Base-by-base conservation (phyloP, 2,113 vertebrate genomes). In the Microcebus griseorufus region DNA sequence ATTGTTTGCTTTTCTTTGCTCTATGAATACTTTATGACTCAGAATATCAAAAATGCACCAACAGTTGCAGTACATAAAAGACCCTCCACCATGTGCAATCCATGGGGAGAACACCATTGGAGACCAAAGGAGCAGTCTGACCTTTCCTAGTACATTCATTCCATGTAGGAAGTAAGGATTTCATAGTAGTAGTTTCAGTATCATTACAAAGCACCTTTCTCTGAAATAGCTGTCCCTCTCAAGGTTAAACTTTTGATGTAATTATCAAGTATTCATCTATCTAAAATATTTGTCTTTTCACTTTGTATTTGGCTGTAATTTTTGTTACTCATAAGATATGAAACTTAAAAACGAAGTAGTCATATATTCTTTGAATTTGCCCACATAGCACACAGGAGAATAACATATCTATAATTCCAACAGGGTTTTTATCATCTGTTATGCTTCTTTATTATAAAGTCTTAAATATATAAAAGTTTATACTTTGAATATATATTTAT, bases 21-120 rank as follows among this genome's bases (percentile, higher is more conserved):
- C 64, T 80, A 96, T 98, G 86, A 98, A 98, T 98, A 97, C 95
- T 97, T 98, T 97, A 97, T 97, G 97, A 97, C 51, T 94, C 64
- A 80, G 89, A 90, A 96, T 96, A 97, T 98, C 42, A 98, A 95
- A 97, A 96, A 95, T 53, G 62, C 73, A 93, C 88, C 90, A 96
- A 93, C 60, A 94, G 83, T 91, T 93, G 27, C 84, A 93, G 51
- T 55, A 89, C 82, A 97, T 97, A 94, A 98, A 97, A 97, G 91
- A 90, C 53, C 45, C 25, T 95, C 85, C 23, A n/a, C 94, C 88
- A 94, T 18, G 53, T 94, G 79, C 70, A 65, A 60, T 88, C 87
- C 76, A 16, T 85, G 55, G 69, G 92, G 93, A 97, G 72, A 94
- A 65, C 0, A 5, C 27, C 82, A 92, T 34, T 67, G 72, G 95